Percentiles rank a stretch among this genome's conserved stretches.
These are phyloP conservation scores for Xestia sexstrigata DNA, from an alignment of 2,888 invertebrate genomes.

Conservation along the genomic window DNA sequence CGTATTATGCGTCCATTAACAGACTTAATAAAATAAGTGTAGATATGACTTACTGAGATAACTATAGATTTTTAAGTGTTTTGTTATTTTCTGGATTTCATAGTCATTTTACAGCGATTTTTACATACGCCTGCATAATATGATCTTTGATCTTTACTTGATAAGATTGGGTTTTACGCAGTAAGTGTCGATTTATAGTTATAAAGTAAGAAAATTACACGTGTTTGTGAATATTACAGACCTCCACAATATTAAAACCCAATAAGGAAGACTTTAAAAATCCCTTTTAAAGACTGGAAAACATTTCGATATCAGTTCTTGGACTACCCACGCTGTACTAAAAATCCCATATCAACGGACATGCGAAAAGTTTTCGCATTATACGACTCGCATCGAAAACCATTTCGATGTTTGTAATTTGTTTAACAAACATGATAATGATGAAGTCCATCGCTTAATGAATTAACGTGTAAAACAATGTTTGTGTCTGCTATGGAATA, in stretches of 20 bases:
- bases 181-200: neutral
- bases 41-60: neutral
- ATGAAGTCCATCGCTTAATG: slow-evolving; percentile 65
- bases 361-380: slow-evolving; percentile 59
- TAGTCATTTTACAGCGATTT: neutral
- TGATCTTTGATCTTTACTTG: neutral
- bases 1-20: slow-evolving; percentile 8
- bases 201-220: neutral
- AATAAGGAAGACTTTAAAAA: slow-evolving; percentile 14
- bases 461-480: slow-evolving; percentile 52
- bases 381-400: slow-evolving; percentile 62
- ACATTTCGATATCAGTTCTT: slow-evolving; percentile 33
- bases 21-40: neutral
- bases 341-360: slow-evolving; percentile 57
- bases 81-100: neutral
- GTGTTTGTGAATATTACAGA: neutral
- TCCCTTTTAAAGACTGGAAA: slow-evolving; percentile 13
- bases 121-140: neutral
- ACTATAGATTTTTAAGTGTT: neutral
- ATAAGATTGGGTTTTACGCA: neutral
- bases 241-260: neutral
- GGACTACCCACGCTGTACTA: slow-evolving; percentile 54
- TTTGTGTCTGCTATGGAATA: slow-evolving; percentile 46
- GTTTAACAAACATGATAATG: slow-evolving; percentile 65
- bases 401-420: slow-evolving; percentile 64